Evolutionary conservation across 2,888 invertebrate species (phyloP).

Genomic region (Diabrotica balteata): DNA sequence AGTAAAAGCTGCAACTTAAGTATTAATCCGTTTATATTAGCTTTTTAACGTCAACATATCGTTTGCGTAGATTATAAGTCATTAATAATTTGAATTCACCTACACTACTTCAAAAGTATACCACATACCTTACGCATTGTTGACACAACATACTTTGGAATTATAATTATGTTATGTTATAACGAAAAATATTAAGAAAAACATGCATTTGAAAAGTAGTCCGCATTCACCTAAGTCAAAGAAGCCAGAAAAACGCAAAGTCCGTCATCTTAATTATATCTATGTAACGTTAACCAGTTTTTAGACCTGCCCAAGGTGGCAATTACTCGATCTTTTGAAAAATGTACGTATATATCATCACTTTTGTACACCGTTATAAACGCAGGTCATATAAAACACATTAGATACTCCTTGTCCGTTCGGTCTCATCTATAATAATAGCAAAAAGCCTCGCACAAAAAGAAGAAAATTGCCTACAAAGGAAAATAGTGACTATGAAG

Average conservation of each 20-base stretch:
- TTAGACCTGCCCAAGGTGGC: background rate
- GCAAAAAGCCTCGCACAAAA: background rate
- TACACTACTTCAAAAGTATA: no score
- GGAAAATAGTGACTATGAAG: background rate
- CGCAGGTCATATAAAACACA: conserved; percentile 4
- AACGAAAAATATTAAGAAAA: no score
- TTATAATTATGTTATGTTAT: no score
- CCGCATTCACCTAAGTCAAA: no score
- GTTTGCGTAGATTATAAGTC: no score
- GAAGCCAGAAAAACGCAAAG: background rate
- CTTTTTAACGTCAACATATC: no score
- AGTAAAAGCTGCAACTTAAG: no score
- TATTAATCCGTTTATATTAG: no score
- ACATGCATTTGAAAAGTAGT: no score
- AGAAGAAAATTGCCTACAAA: background rate
- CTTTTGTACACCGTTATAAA: background rate
- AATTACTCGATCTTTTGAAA: conserved; percentile 7
- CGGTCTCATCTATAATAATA: background rate
- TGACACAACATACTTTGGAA: no score
- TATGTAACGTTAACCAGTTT: conserved; percentile 7
- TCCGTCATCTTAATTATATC: conserved; percentile 4
- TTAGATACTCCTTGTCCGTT: background rate
- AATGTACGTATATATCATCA: conserved; percentile 1
- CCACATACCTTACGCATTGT: no score
- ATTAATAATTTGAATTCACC: no score